A percentile compares a stretch with the other conserved stretches of the same genome.
Conservation (phyloP, 2,888 invertebrate species). For the Platycnemis pennipes region DNA sequence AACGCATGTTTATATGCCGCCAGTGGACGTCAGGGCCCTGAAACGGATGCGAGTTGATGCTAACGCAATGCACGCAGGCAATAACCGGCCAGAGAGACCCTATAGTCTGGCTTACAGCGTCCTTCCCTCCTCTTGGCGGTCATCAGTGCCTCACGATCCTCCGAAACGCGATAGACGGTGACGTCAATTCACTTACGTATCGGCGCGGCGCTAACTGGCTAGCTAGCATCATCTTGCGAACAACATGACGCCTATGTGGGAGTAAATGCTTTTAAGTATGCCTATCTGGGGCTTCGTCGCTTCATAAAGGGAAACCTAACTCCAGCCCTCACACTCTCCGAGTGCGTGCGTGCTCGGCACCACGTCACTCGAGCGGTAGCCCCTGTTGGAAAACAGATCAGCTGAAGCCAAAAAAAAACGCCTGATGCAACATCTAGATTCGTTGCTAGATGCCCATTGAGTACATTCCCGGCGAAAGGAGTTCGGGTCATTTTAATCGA, state of each 20-base stretch:
- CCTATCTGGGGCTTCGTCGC: conserved; percentile 12
- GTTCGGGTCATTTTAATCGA: not conserved
- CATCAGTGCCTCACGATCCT: not conserved
- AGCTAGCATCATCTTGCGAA: not conserved
- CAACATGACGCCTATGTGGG: not conserved
- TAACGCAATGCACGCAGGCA: not conserved
- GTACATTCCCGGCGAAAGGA: not conserved
- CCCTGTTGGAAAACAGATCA: not conserved
- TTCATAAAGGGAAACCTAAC: not conserved
- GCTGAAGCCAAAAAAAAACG: not conserved
- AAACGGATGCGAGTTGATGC: not conserved
- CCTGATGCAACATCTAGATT: not conserved
- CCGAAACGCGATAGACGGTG: conserved; percentile 38
- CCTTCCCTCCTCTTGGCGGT: too few species aligned
- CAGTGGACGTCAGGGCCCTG: too few species aligned
- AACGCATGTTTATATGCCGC: too few species aligned
- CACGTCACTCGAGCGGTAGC: not conserved
- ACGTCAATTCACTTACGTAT: conserved; percentile 51
- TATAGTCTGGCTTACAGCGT: too few species aligned
- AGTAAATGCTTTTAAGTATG: conserved; percentile 14
- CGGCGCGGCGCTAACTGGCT: not conserved
- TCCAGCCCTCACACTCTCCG: not conserved
- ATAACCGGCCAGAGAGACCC: not conserved
- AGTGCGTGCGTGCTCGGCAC: not conserved
- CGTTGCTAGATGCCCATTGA: not conserved